Percentiles rank a stretch among this genome's conserved stretches.
Conservation (phyloP, 2,113 vertebrate species). For the Chlorodrepanis virens region DNA sequence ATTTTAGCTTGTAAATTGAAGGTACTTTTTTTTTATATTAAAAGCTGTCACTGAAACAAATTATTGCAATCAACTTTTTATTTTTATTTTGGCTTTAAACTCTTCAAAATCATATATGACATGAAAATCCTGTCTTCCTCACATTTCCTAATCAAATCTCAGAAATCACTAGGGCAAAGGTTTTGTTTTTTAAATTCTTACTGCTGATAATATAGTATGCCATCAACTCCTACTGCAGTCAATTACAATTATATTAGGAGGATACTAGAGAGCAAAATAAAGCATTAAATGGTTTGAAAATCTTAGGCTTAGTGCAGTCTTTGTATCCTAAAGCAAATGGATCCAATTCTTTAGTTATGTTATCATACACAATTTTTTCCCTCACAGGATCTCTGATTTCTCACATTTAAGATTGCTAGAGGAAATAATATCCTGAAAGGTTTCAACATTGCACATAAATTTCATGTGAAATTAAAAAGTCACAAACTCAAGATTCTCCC, state of each 20-base stretch:
- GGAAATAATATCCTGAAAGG: background rate
- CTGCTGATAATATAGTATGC: background rate
- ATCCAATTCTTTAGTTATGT: background rate
- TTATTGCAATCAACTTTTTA: background rate
- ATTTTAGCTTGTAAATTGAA: background rate
- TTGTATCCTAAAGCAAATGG: background rate
- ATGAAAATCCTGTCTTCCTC: background rate
- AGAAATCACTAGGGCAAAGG: background rate
- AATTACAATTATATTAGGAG: background rate
- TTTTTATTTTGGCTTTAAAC: background rate
- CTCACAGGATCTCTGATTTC: background rate
- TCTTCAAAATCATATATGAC: background rate
- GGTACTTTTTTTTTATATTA: background rate
- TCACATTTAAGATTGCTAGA: background rate
- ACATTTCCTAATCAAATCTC: background rate
- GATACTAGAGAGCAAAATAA: background rate
- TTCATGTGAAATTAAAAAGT: background rate
- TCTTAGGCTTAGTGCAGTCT: background rate
- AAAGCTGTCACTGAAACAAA: background rate
- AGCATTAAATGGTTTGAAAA: background rate
- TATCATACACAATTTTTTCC: background rate
- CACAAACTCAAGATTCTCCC: background rate
- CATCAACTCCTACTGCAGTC: background rate
- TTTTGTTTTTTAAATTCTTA: background rate
- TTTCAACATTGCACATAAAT: background rate